Evolutionary conservation across 2,888 invertebrate species (phyloP).

Genomic region (Alitta virens): DNA sequence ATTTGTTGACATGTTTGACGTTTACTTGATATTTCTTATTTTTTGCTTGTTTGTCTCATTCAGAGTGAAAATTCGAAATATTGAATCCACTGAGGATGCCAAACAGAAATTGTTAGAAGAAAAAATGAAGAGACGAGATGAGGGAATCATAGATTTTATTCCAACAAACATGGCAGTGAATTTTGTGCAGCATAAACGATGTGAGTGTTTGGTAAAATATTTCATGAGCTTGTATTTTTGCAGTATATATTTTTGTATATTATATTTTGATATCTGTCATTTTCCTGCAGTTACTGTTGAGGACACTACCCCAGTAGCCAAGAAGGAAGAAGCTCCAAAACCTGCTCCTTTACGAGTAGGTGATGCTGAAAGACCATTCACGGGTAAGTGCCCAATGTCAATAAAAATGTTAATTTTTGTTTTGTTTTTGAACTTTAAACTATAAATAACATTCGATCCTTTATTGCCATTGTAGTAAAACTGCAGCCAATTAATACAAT

Average conservation of each 20-base stretch:
- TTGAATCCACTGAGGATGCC: constrained; percentile 98
- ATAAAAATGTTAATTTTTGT: too few relatives aligned
- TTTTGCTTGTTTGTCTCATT: constrained; percentile 17
- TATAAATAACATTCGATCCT: too few relatives aligned
- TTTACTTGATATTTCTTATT: too few relatives aligned
- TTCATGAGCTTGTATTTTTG: neutral
- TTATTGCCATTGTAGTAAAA: too few relatives aligned
- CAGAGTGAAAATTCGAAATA: constrained; percentile 93
- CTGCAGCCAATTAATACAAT: too few relatives aligned
- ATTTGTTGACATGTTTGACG: too few relatives aligned
- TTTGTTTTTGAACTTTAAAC: too few relatives aligned
- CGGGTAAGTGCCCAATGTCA: too few relatives aligned
- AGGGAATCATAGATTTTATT: constrained; percentile 85
- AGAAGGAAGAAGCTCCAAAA: constrained; percentile 35
- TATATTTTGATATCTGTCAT: neutral
- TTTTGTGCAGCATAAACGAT: constrained; percentile 95
- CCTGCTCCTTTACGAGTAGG: constrained; percentile 46
- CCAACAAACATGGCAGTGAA: constrained; percentile 98
- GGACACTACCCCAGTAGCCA: constrained; percentile 55
- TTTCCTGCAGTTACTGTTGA: constrained; percentile 78
- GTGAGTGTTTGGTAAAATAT: constrained; percentile 62
- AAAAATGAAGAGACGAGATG: constrained; percentile 85
- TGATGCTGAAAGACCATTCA: constrained; percentile 36
- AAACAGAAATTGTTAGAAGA: constrained; percentile 89
- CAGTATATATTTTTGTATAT: neutral